Evolutionary conservation across 2,888 invertebrate species (phyloP).

Genomic region (Sarcophaga subvicina): DNA sequence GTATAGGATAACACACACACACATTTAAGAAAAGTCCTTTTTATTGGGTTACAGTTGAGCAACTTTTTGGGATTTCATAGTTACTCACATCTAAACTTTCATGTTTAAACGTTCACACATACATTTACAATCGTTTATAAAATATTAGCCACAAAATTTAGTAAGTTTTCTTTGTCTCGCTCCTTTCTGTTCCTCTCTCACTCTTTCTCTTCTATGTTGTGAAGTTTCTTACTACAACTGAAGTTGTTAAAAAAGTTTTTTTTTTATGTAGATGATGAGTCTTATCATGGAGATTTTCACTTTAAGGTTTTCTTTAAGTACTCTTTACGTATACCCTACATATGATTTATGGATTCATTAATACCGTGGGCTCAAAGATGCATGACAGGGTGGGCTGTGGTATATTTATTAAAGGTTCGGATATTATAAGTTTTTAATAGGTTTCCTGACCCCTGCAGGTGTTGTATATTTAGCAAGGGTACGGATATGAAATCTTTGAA

Average conservation of each 20-base stretch:
- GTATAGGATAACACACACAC: background rate
- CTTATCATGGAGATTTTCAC: constrained; percentile 66
- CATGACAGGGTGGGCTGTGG: too few relatives aligned
- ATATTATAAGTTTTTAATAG: too few relatives aligned
- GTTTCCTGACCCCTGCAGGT: too few relatives aligned
- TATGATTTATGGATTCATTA: background rate
- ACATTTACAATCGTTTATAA: constrained; percentile 9
- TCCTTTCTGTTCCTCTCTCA: background rate
- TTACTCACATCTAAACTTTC: background rate
- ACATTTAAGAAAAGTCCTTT: constrained; percentile 4
- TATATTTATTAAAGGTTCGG: too few relatives aligned
- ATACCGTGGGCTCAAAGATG: too few relatives aligned
- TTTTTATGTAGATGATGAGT: constrained; percentile 55
- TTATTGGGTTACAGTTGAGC: constrained; percentile 52
- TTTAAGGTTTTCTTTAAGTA: constrained; percentile 60
- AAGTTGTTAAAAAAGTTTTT: constrained; percentile 61
- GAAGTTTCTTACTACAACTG: background rate
- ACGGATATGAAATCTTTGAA: too few relatives aligned
- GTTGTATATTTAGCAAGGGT: too few relatives aligned
- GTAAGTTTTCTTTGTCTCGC: constrained; percentile 12
- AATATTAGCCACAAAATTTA: constrained; percentile 51
- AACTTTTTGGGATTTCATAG: constrained; percentile 52
- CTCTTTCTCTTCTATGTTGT: background rate
- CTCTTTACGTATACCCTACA: constrained; percentile 16
- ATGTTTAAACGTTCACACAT: background rate